Conservation (phyloP, 2,113 vertebrate species). For the Chrysochloris asiatica region DNA sequence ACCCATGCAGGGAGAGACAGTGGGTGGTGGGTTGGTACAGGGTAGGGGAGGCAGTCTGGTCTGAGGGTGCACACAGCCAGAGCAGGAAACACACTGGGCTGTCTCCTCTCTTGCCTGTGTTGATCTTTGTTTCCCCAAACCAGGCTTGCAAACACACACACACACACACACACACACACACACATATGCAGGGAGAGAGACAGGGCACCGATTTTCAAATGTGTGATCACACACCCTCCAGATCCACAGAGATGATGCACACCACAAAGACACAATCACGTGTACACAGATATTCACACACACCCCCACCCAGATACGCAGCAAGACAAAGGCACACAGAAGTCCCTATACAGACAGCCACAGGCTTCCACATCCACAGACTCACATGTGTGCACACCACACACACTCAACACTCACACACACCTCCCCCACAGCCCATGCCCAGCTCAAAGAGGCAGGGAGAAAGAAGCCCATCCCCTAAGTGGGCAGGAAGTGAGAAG, state of each 20-base stretch:
- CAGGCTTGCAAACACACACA: not conserved
- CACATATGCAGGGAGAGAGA: not conserved
- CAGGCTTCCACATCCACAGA: not conserved
- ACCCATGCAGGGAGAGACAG: not conserved
- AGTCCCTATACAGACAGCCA: too few species aligned
- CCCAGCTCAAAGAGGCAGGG: constrained; percentile 32
- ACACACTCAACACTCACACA: not conserved
- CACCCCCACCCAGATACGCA: not conserved
- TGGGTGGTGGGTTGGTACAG: not conserved
- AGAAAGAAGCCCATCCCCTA: not conserved
- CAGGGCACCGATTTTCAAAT: not conserved
- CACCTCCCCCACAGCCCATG: not conserved
- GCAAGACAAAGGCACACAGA: not conserved
- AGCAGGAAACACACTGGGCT: not conserved
- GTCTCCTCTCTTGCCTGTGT: not conserved
- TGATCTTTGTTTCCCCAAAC: not conserved
- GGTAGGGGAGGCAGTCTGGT: not conserved
- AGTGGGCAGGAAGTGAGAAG: constrained; percentile 11
- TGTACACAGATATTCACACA: not conserved
- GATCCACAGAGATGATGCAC: not conserved
- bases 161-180: not conserved
- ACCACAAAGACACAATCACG: constrained; percentile 14
- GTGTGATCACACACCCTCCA: not conserved
- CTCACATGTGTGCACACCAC: not conserved
- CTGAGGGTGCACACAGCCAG: not conserved